phyloP scores from a whole-genome alignment of 2,888 invertebrate genomes.

The Atethmia centrago region DNA sequence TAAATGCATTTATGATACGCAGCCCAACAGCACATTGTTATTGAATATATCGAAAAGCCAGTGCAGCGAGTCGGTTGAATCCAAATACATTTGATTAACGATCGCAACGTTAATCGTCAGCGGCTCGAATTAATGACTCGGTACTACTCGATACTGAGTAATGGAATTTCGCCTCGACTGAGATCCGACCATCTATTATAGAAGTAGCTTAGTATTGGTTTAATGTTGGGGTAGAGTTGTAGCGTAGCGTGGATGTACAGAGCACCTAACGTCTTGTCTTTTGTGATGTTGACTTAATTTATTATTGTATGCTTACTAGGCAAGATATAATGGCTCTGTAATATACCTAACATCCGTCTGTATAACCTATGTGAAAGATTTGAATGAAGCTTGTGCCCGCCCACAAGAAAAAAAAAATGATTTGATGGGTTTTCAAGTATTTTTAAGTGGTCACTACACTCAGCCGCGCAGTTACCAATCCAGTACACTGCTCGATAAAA shows the following conservation, averaged over 20 bases:
- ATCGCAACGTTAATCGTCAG: conserved; percentile 59
- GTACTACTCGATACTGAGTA: conserved; percentile 66
- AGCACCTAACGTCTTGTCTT: not conserved
- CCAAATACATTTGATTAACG: conserved; percentile 67
- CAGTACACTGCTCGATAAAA: no score
- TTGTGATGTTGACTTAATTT: no score
- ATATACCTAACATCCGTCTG: no score
- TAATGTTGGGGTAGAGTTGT: conserved; percentile 16
- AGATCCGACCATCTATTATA: conserved; percentile 65
- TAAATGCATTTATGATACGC: conserved; percentile 18
- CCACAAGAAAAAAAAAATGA: no score
- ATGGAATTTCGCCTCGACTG: conserved; percentile 62
- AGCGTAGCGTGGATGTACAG: not conserved
- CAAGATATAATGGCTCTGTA: no score
- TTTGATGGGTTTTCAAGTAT: not conserved
- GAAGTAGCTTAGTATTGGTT: conserved; percentile 44
- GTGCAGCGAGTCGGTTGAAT: conserved; percentile 57
- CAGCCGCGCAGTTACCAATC: no score
- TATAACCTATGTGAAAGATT: no score
- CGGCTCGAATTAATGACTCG: conserved; percentile 66
- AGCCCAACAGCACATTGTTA: conserved; percentile 22
- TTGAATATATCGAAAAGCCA: conserved; percentile 43
- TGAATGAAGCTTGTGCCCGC: no score
- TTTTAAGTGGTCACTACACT: no score
- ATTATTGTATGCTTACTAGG: no score